phyloP scores from a whole-genome alignment of 2,113 vertebrate species.

The Lophotis ruficrista region DNA sequence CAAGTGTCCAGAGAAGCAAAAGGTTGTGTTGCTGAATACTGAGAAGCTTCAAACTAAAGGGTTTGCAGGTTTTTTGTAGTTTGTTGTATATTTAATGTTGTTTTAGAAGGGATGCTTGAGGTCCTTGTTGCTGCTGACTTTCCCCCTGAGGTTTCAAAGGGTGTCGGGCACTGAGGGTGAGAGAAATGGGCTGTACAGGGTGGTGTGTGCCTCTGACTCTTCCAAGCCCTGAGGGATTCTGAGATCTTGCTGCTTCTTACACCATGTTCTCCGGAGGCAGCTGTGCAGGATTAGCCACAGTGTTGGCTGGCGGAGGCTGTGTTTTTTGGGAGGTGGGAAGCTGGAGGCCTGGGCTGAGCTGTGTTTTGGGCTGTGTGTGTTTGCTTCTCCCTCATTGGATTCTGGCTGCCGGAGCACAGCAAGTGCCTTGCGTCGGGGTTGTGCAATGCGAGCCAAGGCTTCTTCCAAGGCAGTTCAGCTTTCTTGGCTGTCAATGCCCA shows the following conservation, averaged over 20 bases:
- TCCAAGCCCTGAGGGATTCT: neutral
- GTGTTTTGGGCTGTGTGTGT: neutral
- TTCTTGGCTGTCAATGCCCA: constrained; percentile 44
- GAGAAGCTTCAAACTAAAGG: neutral
- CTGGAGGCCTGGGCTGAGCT: neutral
- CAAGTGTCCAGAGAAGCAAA: fast-evolving
- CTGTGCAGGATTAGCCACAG: neutral
- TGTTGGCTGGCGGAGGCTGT: neutral
- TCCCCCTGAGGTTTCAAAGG: neutral
- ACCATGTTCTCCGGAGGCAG: fast-evolving
- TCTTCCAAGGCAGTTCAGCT: neutral
- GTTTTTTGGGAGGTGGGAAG: neutral
- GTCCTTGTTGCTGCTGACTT: neutral
- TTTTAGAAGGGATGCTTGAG: neutral
- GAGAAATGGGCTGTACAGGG: fast-evolving
- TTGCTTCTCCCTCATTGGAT: neutral
- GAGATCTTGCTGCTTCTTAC: fast-evolving
- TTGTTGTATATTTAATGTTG: neutral
- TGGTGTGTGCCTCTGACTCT: neutral
- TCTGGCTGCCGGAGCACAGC: neutral
- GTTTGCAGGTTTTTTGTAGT: neutral
- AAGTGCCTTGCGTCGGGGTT: neutral
- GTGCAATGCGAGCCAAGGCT: constrained; percentile 9
- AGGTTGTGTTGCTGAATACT: neutral
- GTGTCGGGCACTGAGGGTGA: fast-evolving